These are phyloP conservation scores for Mormoops blainvillei DNA, from an alignment of 2,113 vertebrate species.

Conservation along the genomic window DNA sequence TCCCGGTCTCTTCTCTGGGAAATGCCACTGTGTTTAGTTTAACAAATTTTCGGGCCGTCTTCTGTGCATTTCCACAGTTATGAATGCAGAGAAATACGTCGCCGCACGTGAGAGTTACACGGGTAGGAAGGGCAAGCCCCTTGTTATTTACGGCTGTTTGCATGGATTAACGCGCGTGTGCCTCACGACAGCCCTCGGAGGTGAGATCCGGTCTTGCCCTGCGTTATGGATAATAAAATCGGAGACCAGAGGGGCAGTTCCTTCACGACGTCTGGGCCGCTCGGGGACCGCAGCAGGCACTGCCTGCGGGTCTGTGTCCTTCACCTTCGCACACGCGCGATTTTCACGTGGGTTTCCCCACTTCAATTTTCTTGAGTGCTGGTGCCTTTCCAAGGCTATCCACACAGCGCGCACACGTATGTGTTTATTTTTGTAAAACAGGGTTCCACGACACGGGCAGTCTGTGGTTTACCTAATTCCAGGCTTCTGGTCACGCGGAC, in stretches of 20 bases:
- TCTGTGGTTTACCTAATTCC: not conserved
- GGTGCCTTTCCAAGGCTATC: not conserved
- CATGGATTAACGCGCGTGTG: too few relatives aligned
- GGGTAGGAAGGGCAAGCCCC: too few relatives aligned
- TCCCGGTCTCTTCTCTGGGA: not conserved
- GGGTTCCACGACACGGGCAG: not conserved
- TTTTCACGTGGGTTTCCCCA: not conserved
- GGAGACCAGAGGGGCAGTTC: not conserved
- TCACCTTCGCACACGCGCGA: too few relatives aligned
- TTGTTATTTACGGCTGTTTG: too few relatives aligned
- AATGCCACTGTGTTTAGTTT: not conserved
- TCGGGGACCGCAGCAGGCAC: fast-evolving
- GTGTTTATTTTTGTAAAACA: not conserved
- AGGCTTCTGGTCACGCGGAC: fast-evolving
- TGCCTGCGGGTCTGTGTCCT: too few relatives aligned
- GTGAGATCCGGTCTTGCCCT: too few relatives aligned
- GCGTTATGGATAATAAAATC: fast-evolving
- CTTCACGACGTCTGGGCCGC: fast-evolving
- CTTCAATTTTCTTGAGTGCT: not conserved
- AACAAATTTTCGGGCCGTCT: not conserved
- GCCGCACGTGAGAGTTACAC: not conserved
- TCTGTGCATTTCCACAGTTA: not conserved
- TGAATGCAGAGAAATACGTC: not conserved
- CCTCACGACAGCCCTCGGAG: too few relatives aligned
- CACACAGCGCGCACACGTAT: not conserved